A percentile compares a stretch with the other conserved stretches of the same genome.
Conservation (phyloP, 1,140 invertebrate species). For the Ectropis grisescens region DNA sequence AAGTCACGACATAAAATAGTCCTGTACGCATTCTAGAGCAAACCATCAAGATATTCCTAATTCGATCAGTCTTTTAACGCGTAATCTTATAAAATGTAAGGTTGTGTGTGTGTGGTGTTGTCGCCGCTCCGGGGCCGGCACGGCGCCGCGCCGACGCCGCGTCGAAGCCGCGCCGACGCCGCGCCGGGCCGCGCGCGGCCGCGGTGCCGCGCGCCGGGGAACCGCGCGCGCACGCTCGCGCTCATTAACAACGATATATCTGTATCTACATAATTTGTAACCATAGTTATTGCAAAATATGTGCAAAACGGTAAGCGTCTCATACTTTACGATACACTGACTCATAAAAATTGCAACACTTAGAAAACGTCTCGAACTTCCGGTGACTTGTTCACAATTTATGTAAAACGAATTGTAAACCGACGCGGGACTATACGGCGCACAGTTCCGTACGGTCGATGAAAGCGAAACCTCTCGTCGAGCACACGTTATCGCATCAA, state of each 20-base stretch:
- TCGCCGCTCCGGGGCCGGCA: background rate
- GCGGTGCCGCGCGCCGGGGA: too few species aligned
- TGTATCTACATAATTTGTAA: conserved; percentile 56
- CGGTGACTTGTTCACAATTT: conserved; percentile 36
- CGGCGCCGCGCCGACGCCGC: conserved; percentile 2
- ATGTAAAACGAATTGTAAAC: conserved; percentile 54
- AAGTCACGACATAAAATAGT: background rate
- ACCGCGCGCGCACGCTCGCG: conserved; percentile 29
- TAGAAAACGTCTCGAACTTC: conserved; percentile 51
- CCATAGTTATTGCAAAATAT: conserved; percentile 66
- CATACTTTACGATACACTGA: conserved; percentile 61
- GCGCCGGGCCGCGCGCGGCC: conserved; percentile 29
- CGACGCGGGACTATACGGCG: conserved; percentile 56
- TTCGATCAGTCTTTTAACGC: conserved; percentile 18
- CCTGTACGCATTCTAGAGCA: background rate
- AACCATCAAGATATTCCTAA: conserved; percentile 13
- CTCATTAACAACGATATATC: conserved; percentile 33
- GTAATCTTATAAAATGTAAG: conserved; percentile 12
- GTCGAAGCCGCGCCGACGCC: conserved; percentile 4
- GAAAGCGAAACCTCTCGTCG: conserved; percentile 50
- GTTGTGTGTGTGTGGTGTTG: conserved; percentile 1
- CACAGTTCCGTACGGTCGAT: conserved; percentile 40
- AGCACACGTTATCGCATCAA: conserved; percentile 60
- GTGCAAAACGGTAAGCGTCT: conserved; percentile 66
- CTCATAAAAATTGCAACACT: conserved; percentile 55